phyloP scores from a whole-genome alignment of 2,113 vertebrate genomes.

The Brienomyrus longianalis region DNA sequence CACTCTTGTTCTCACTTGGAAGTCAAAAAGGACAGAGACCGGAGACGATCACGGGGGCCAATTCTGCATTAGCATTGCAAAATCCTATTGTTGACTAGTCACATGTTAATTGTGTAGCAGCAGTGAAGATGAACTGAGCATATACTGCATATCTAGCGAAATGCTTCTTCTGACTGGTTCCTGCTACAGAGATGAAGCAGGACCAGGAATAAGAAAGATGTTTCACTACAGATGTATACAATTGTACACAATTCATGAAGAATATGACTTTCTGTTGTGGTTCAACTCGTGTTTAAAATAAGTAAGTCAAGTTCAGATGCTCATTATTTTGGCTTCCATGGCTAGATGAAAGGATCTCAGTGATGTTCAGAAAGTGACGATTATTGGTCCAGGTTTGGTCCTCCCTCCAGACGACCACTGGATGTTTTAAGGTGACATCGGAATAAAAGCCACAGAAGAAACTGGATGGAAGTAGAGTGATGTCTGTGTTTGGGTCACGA shows the following conservation, averaged over 20 bases:
- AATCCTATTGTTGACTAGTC: neutral
- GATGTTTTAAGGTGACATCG: neutral
- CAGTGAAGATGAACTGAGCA: neutral
- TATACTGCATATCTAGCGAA: neutral
- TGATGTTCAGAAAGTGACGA: neutral
- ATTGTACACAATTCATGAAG: neutral
- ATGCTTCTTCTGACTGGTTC: neutral
- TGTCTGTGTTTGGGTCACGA: neutral
- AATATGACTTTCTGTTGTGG: neutral
- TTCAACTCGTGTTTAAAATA: neutral
- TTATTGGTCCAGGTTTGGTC: neutral
- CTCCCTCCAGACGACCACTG: neutral
- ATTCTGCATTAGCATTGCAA: neutral
- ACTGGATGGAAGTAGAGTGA: neutral
- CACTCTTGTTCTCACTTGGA: neutral
- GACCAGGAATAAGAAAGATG: neutral
- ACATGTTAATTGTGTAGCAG: neutral
- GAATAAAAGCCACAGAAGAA: neutral
- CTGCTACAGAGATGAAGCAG: neutral
- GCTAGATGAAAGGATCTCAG: neutral
- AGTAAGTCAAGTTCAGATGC: neutral
- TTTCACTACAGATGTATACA: neutral
- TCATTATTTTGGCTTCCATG: neutral
- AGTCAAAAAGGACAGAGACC: neutral
- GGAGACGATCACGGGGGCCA: neutral